A percentile compares a stretch with the other conserved stretches of the same genome.
Evolutionary conservation across 2,113 vertebrate species (phyloP).

Genomic region (Rhombomys opimus): DNA sequence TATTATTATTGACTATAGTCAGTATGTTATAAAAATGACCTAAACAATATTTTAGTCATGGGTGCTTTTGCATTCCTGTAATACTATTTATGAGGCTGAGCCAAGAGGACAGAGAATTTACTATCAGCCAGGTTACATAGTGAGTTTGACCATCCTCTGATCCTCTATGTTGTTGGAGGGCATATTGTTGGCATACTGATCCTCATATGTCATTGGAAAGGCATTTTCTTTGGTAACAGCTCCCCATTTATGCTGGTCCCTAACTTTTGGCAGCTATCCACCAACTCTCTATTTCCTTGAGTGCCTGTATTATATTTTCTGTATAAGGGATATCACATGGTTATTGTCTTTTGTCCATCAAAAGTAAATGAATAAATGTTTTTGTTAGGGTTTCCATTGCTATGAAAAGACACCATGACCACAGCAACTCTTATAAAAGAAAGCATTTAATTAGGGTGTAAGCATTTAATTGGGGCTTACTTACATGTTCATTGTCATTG

Average conservation of each 20-base stretch:
- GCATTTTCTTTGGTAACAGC: neutral
- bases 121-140: neutral
- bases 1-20: neutral
- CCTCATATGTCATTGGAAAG: neutral
- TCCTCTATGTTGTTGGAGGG: neutral
- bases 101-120: neutral
- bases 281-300: neutral
- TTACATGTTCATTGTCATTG: neutral
- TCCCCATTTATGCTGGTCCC: too few species aligned
- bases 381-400: neutral
- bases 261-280: neutral
- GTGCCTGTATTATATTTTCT: neutral
- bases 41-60: neutral
- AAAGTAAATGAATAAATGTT: neutral
- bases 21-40: neutral
- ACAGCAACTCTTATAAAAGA: neutral
- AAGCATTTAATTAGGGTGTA: neutral
- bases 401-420: neutral
- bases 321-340: neutral
- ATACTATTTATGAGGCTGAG: neutral
- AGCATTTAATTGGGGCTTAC: neutral
- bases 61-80: neutral
- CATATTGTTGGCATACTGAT: neutral
- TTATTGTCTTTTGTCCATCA: neutral
- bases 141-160: neutral